These are phyloP conservation scores for Pseudochromis fuscus DNA, from an alignment of 2,797 vertebrate species.

Conservation along the genomic window DNA sequence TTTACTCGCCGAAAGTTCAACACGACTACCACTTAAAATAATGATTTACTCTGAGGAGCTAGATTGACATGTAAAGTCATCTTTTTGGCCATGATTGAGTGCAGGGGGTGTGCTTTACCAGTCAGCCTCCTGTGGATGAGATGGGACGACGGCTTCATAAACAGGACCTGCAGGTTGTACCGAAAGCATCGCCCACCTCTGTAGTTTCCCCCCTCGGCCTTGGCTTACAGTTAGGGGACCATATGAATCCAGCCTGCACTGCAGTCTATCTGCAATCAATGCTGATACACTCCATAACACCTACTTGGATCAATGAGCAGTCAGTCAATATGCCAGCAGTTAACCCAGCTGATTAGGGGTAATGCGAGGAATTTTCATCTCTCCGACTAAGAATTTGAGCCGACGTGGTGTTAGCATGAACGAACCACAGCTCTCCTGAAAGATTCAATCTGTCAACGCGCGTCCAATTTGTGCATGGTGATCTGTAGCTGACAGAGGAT, in stretches of 20 bases:
- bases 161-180: conserved; percentile 14
- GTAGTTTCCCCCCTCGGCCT: conserved; percentile 39
- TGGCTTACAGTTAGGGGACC: conserved; percentile 36
- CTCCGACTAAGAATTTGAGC: conserved; percentile 33
- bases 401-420: conserved; percentile 20
- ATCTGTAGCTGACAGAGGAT: conserved; percentile 70
- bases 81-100: conserved; percentile 15
- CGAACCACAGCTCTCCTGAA: conserved; percentile 43
- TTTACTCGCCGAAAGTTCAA: conserved; percentile 11
- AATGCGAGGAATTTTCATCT: conserved; percentile 58
- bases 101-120: too few species aligned
- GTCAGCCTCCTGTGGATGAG: too few species aligned
- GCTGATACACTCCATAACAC: conserved; percentile 71
- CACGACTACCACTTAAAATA: neutral
- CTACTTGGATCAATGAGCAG: conserved; percentile 71
- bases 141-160: conserved; percentile 29
- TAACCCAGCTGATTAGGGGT: conserved; percentile 77
- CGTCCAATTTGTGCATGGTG: conserved; percentile 62
- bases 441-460: conserved; percentile 73
- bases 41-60: neutral
- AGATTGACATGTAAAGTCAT: too few species aligned
- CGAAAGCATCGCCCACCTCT: conserved; percentile 30
- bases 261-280: conserved; percentile 69
- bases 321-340: conserved; percentile 76
- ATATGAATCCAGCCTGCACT: conserved; percentile 38